Base-by-base conservation (phyloP, 2,113 vertebrate species). In the Sinocyclocheilus grahami region DNA sequence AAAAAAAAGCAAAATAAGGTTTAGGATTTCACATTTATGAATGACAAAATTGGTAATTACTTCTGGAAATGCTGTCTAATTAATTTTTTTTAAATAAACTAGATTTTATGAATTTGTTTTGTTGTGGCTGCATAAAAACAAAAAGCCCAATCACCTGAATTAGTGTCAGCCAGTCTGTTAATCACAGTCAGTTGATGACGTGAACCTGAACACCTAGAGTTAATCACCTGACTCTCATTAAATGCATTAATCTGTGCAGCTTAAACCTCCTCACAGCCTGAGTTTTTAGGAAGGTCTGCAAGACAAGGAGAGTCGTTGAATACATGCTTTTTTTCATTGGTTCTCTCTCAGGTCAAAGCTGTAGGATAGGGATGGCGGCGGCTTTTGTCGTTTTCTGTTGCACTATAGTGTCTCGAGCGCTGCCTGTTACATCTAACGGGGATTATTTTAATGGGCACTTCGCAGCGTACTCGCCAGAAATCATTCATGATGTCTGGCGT, bases 161-260 rank as follows among this genome's bases (percentile, higher is more conserved):
- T 8, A 22, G 6, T 60, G 1, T 22, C 55, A 27, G 37, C 5
- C n/a, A n/a, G 55, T 48, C 11, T 39, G 0, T 0, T 39, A 9
- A 8, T 51, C 14, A 16, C 14, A 16, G 51, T 16, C 2, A 42
- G 24, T 6, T 67, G n/a, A 82, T 69, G 8, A 82, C 20, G 18
- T 82, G 30, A 82, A 51, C 16, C 22, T 33, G 22, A 46, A 69
- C 80, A 69, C 63, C 80, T 82, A 63, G n/a, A 82, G 3, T 0
- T 82, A 10, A 33, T 53, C 27, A 53, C 16, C 42, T 82, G 62
- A 53, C n/a, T 67, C 46, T 67, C 24, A 22, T 80, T n/a, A 24
- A 24, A 42, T 24, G 12, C 11, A 4, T 20, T 20, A 51, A 30
- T n/a, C 51, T 16, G 14, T 5, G 14, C 42, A 1, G 3, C 9